A percentile compares a stretch with the other conserved stretches of the same genome.
Evolutionary conservation across 2,797 vertebrate genomes (phyloP).

Genomic region (Dendrocincla fuliginosa): DNA sequence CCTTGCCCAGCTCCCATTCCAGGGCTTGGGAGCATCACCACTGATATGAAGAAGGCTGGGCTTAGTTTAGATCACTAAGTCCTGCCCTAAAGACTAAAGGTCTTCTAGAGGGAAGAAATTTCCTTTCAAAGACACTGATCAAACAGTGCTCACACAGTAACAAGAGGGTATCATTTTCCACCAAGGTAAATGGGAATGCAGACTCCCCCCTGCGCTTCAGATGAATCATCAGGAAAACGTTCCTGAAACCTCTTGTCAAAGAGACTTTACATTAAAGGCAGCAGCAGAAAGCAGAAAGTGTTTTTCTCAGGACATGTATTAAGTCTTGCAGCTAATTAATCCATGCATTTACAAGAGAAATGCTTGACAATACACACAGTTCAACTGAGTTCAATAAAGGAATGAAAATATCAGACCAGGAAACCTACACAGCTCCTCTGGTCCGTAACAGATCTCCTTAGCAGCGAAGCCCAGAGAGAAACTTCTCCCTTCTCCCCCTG

Average conservation of each 20-base stretch:
- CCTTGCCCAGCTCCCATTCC: neutral
- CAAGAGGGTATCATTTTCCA: neutral
- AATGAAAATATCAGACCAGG: neutral
- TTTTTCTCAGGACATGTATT: neutral
- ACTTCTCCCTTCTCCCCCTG: neutral
- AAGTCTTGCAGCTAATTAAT: slow-evolving; percentile 35
- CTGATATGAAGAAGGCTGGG: neutral
- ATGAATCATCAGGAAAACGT: neutral
- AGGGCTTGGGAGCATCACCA: rapidly evolving
- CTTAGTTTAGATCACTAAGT: neutral
- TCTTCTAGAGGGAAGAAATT: neutral
- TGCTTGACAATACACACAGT: neutral
- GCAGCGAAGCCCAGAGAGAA: neutral
- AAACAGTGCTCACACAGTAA: neutral
- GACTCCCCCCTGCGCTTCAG: neutral
- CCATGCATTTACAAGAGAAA: neutral
- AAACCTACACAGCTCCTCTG: neutral
- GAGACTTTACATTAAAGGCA: neutral
- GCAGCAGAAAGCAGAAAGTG: neutral
- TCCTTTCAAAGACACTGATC: neutral
- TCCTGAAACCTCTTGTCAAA: slow-evolving; percentile 29
- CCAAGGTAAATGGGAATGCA: neutral
- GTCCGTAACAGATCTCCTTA: neutral
- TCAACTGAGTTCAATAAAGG: neutral
- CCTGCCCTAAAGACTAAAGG: neutral